Conservation (phyloP, 2,797 vertebrate genomes). For the Okamejei kenojei region DNA sequence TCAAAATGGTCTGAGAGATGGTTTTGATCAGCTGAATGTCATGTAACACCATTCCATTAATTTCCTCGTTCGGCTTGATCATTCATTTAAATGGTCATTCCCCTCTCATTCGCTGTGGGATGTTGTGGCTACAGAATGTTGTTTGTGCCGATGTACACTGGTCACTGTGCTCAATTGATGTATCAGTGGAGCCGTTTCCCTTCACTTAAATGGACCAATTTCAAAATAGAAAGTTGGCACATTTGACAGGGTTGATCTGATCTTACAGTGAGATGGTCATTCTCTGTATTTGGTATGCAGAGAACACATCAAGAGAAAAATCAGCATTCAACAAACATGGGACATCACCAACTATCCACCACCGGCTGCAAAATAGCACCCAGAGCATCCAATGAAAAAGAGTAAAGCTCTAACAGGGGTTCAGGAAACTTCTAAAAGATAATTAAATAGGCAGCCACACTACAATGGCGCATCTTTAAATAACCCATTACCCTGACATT, state of each 20-base stretch:
- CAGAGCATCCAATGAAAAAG: neutral
- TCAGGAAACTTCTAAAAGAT: neutral
- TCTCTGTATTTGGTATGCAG: neutral
- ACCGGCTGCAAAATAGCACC: neutral
- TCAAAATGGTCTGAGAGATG: neutral
- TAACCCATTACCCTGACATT: neutral
- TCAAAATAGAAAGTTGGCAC: neutral
- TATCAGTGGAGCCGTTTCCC: neutral
- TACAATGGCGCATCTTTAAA: neutral
- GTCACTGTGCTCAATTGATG: neutral
- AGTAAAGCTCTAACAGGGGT: neutral
- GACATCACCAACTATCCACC: neutral
- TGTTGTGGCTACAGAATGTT: neutral
- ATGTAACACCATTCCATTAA: neutral
- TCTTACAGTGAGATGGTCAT: neutral
- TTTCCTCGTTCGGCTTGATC: no score
- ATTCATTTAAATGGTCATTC: neutral
- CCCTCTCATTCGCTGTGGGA: neutral
- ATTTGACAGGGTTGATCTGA: neutral
- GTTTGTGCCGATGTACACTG: neutral
- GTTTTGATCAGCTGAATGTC: neutral
- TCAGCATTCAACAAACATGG: neutral
- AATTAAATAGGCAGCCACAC: neutral
- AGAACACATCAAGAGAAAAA: neutral
- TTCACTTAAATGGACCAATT: neutral